Evolutionary conservation across 1,140 invertebrate genomes (phyloP), one percentile per base, ranked within the genome.

Genomic region (Saccostrea cuccullata): DNA sequence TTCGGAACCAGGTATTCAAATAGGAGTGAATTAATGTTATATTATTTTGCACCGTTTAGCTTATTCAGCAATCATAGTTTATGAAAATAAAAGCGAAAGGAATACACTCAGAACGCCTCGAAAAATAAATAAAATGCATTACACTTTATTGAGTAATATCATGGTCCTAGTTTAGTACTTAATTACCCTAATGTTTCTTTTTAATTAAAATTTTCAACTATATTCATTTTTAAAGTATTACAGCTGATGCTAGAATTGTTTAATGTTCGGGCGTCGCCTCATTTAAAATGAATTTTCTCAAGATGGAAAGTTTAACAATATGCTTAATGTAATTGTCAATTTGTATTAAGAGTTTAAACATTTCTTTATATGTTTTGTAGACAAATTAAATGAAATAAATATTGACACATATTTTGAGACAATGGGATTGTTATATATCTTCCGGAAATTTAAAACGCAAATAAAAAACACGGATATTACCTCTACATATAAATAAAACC

Each of bases 371-470:
- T 13, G 70, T 30, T 11, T 77, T 77, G 70, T 77, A 17, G 70
- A 77, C 70, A 77, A 36, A 77, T 26, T 26, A 30, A 26, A 77
- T 77, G 70, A 36, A 77, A 30, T 77, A 77, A 77, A 77, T 77
- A 77, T 77, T 77, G 70, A 77, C 70, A 77, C 70, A 36, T 77
- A 15, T 77, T 77, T 77, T 77, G 70, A 77, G 70, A 77, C 70
- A 77, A 77, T 77, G 3, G 11, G 4, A 13, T 4, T 36, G 70
- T 77, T 77, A 77, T 77, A 26, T 77, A 77, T 77, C 70, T 77
- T 77, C 70, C 70, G 8, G 12, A 36, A 26, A 77, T 17, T 77
- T 26, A 30, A 77, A 77, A 77, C 26, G 70, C 70, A 77, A 77
- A 77, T 77, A 77, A 77, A 30, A 77, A 26, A 30, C 26, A 64